Evolutionary conservation across 2,113 vertebrate species (phyloP).

Genomic region (Carassius carassius): DNA sequence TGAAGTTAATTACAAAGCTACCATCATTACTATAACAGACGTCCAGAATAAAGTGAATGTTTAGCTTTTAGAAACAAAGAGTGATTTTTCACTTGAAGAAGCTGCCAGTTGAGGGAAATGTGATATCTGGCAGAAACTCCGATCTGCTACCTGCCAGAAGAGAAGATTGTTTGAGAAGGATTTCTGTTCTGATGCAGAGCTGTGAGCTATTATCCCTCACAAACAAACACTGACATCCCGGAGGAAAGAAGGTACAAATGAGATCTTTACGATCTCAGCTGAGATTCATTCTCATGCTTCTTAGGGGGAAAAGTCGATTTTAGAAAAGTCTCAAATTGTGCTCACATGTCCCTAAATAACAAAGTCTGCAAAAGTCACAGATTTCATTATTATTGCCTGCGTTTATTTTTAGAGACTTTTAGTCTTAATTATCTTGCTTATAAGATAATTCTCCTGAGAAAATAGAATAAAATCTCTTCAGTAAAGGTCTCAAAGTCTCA

Average conservation of each 20-base stretch:
- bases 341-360: not conserved
- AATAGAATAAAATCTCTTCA: too few relatives aligned
- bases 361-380: not conserved
- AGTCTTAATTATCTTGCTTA: too few relatives aligned
- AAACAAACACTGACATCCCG: not conserved
- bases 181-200: not conserved
- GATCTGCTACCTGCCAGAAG: too few relatives aligned
- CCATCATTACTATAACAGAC: conserved; percentile 18
- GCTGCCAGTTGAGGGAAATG: not conserved
- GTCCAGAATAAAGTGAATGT: not conserved
- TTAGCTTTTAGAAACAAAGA: conserved; percentile 10
- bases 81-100: not conserved
- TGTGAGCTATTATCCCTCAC: not conserved
- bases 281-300: not conserved
- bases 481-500: too few relatives aligned
- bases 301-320: not conserved
- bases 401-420: too few relatives aligned
- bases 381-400: not conserved
- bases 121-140: not conserved
- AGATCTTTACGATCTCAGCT: not conserved
- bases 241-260: not conserved
- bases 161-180: not conserved
- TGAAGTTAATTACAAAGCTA: conserved; percentile 29
- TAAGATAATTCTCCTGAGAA: too few relatives aligned
- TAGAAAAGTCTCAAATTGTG: not conserved